These are phyloP conservation scores for Trididemnum clinides DNA, from an alignment of 23 tunicate genomes.

Conservation along the genomic window DNA sequence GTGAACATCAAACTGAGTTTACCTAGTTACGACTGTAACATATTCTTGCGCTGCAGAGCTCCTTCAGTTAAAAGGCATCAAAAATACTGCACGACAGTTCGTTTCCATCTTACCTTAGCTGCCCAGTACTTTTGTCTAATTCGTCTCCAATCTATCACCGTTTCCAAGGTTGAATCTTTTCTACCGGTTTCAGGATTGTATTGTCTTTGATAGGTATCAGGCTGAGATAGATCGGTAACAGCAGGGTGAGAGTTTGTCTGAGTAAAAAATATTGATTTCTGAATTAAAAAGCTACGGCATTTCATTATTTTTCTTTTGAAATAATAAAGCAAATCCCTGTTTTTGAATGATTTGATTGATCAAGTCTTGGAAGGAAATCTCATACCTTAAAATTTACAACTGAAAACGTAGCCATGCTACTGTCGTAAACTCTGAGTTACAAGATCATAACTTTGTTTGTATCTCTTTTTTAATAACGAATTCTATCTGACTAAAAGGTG, in stretches of 20 bases:
- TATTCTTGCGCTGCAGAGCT: too few species aligned
- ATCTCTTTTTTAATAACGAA: too few species aligned
- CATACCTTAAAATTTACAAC: too few species aligned
- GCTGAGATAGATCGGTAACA: neutral
- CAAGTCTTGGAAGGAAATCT: too few species aligned
- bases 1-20: too few species aligned
- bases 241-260: neutral
- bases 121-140: slow-evolving; percentile 72
- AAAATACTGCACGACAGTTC: neutral
- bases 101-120: slow-evolving; percentile 39
- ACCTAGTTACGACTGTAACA: too few species aligned
- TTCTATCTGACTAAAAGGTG: too few species aligned
- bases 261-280: neutral
- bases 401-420: too few species aligned
- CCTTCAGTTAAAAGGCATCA: too few species aligned
- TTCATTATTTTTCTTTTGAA: neutral
- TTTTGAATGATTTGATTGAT: neutral
- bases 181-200: neutral
- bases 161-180: slow-evolving; percentile 36
- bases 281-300: neutral
- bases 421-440: too few species aligned
- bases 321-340: neutral
- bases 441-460: too few species aligned
- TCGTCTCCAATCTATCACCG: slow-evolving; percentile 65
- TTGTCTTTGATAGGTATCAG: neutral